Percentiles rank a stretch among this genome's conserved stretches.
Conservation (phyloP, 2,113 vertebrate species). For the Ginglymostoma cirratum region DNA sequence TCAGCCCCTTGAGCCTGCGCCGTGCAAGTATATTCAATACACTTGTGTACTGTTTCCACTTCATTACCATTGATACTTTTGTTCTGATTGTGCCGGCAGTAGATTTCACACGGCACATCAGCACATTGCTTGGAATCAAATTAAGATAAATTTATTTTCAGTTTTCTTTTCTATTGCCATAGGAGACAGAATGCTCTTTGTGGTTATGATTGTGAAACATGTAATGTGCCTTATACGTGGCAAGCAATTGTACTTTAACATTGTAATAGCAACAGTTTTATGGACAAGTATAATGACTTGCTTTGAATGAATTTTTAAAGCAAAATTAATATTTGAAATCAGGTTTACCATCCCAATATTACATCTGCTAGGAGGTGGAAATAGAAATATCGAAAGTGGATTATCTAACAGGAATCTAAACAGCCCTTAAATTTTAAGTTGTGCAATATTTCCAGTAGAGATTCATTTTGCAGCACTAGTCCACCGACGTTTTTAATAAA, state of each 20-base stretch:
- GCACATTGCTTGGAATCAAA: neutral
- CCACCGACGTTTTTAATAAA: neutral
- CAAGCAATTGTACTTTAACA: neutral
- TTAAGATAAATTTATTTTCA: neutral
- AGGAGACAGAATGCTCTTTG: neutral
- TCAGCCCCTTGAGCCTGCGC: too few species aligned
- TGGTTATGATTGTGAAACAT: neutral
- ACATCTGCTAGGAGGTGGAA: neutral
- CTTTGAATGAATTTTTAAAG: neutral
- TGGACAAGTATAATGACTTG: conserved; percentile 10
- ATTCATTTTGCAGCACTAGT: neutral
- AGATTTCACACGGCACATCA: neutral
- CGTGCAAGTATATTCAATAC: too few species aligned
- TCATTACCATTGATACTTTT: neutral
- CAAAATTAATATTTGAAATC: neutral
- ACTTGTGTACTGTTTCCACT: neutral
- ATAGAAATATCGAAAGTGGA: neutral
- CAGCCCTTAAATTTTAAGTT: neutral
- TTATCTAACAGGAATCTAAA: neutral
- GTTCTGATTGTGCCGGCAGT: neutral
- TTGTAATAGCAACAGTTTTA: neutral
- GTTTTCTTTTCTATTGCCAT: neutral
- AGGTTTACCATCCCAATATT: neutral
- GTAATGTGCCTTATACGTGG: neutral
- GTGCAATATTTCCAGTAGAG: neutral